Evolutionary conservation across 2,888 invertebrate genomes (phyloP), one percentile per base, ranked within the genome.

Genomic region (Amphipoea lucens): DNA sequence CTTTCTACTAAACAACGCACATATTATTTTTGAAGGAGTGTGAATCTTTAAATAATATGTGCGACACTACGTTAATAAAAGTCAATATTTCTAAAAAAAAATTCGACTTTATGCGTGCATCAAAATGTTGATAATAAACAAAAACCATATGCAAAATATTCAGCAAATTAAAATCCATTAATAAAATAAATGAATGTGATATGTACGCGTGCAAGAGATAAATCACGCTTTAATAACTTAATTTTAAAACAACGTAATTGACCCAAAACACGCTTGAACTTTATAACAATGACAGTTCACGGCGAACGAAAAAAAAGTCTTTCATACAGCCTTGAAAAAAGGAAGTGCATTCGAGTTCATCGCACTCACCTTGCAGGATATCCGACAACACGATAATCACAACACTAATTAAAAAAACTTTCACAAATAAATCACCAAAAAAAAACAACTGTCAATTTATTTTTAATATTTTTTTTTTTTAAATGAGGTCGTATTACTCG

Each of bases 351-450:
- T 23, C 48, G 68, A 85, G 90, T 90, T 87, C 84, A 84, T 74
- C 76, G 90, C 88, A 89, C 89, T 89, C 72, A 89, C 89, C 89
- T 89, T 81, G 77, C 36, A 69, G 71, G 45, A 65, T 83, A 82
- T 79, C 72, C 79, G 63, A 81, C 65, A 79, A 78, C 62, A 81
- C 74, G n/a, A 73, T 70, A 73, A 78, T 63, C 78, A 81, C 79
- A 60, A 72, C 82, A 74, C 80, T 70, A 63, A 14, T 72, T 68
- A 69, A 76, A 63, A 76, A 62, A 65, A 71, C 75, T 65, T 62
- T 74, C 78, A 81, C 77, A 62, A 48, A 74, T 76, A 72, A 85
- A 75, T 67, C 77, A 84, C 78, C 40, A 45, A 60, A 77, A 68
- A 68, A 77, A 68, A 68, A 29, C 0, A 62, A 74, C 14, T 17